Base-by-base conservation (phyloP, 2,888 invertebrate species). In the Rhorus exstirpatorius region DNA sequence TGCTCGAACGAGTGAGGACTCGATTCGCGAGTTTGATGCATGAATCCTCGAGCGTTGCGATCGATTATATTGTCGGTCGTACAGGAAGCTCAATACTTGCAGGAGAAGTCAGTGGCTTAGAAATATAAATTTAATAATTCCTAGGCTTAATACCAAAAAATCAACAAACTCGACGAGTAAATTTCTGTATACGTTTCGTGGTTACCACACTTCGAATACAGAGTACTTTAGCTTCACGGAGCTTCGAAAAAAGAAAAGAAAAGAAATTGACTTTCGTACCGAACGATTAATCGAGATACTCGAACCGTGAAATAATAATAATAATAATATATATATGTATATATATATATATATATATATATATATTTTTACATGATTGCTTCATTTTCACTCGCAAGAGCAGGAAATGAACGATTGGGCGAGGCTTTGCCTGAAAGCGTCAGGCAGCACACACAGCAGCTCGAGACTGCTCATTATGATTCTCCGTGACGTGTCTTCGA, bases 401-500 rank as follows among this genome's bases (percentile, higher is more conserved):
- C 74, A 55, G 82, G 82, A 82, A 82, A 65, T 65, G 70, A 51
- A 38, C 58, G 68, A 61, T 61, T 24, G 81, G 78, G 70, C 44
- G 78, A 41, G 78, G 70, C 53, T n/a, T 12, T n/a, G 6, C 65
- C 14, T 35, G 14, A 12, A 24, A 51, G 31, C 24, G 21, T 4
- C 8, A 6, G 26, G 26, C 38, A 51, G 38, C 26, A 51, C 41
- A 12, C n/a, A n/a, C n/a, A 55, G 10, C 21, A 8, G 26, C 21
- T 4, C 21, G 12, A 31, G 49, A 21, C 17, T 49, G 14, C 55
- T 81, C 78, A 38, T 82, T 82, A 78, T 79, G 67, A 84, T 83
- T 84, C 82, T 71, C 83, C 61, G 67, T 79, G 78, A 70, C 78
- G 72, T 79, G 55, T 77, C 84, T 71, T 75, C 41, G 79, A 79